Evolutionary conservation across 2,797 vertebrate genomes (phyloP).

Genomic region (Vireo griseus): DNA sequence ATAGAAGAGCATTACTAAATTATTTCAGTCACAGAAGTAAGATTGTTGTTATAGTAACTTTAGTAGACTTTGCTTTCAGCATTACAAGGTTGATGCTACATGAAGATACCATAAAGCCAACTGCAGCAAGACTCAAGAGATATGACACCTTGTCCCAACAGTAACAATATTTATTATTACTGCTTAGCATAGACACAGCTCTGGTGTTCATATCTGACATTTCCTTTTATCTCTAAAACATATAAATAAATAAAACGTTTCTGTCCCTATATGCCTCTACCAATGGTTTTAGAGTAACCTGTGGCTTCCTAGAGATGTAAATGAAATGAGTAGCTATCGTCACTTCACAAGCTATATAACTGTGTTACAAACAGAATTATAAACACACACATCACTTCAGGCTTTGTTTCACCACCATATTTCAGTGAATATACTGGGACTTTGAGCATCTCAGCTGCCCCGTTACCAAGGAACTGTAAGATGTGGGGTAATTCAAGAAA

Average conservation of each 20-base stretch:
- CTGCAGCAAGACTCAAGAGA: background rate
- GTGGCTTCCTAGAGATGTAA: background rate
- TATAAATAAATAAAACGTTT: background rate
- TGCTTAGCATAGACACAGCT: background rate
- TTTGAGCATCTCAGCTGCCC: background rate
- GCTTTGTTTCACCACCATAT: background rate
- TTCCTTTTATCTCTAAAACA: background rate
- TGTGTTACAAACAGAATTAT: background rate
- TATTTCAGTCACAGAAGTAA: background rate
- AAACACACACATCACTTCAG: background rate
- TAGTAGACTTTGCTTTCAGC: background rate
- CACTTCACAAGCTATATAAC: background rate
- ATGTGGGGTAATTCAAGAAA: background rate
- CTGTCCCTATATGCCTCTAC: background rate
- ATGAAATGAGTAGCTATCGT: background rate
- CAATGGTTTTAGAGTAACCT: background rate
- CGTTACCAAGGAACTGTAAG: background rate
- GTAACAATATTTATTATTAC: background rate
- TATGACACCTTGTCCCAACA: background rate
- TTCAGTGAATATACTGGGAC: background rate
- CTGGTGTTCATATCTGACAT: background rate
- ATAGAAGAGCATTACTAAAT: background rate
- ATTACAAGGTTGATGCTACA: background rate
- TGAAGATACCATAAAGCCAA: background rate
- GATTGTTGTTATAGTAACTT: background rate